Evolutionary conservation across 2,113 vertebrate genomes (phyloP), one percentile per base, ranked within the genome.

Genomic region (Smithornis capensis): DNA sequence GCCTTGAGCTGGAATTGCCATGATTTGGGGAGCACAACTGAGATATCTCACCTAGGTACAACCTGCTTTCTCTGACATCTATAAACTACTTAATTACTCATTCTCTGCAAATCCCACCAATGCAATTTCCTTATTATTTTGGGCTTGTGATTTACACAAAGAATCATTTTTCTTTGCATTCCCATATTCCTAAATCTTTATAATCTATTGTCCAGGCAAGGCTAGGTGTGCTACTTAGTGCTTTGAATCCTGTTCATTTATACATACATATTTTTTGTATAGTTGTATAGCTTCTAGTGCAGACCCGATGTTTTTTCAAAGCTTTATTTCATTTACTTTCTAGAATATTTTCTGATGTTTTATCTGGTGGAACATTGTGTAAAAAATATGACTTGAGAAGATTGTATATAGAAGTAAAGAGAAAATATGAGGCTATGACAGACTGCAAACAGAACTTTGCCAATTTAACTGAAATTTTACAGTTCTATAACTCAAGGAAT

Each of bases 391-490:
- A 67, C 73, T 94, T 76, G 68, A 89, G 86, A 78, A 63, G 83
- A 40, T 40, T 79, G 28, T 56, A 52, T 73, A 35, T 56, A 64
- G 74, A 53, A 69, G 37, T 47, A 70, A 29, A 91, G 75, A 84
- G 50, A 79, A 92, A 70, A 83, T 56, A 40, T 1, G 22, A 87
- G 69, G 18, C 49, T 85, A 21, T 85, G 79, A 86, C 82, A 93
- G 93, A 91, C 60, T 91, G 89, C 86, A 92, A 95, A 89, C 77
- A 47, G 86, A 94, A 70, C 47, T 92, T 87, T 56, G 57, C 57
- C 89, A 77, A 55, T 87, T 68, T 89, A 94, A 89, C 84, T 86
- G 67, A 74, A 81, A 94, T 91, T 95, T 96, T 82, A 37, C 69
- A 80, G 89, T 90, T 90, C 77, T 59, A 15, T 76, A 96, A 94